Evolutionary conservation across 23 tunicate species (phyloP).

Genomic region (Diplosoma virens): DNA sequence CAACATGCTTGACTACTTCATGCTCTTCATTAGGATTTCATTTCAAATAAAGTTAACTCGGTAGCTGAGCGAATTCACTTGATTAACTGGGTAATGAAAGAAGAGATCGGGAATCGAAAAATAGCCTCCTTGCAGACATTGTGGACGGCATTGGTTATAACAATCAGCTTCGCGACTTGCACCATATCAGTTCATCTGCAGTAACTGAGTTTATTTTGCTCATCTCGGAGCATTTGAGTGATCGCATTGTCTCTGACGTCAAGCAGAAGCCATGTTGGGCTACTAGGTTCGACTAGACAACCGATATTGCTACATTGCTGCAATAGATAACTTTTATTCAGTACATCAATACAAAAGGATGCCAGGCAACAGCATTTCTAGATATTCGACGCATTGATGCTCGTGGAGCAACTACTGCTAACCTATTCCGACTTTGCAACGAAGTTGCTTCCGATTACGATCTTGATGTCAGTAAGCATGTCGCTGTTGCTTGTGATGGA

Average conservation of each 20-base stretch:
- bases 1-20: not conserved
- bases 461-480: slow-evolving; percentile 16
- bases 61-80: not conserved
- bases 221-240: slow-evolving; percentile 19
- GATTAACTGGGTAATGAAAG: slow-evolving; percentile 2
- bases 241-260: slow-evolving; percentile 26
- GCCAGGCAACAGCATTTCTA: slow-evolving; percentile 10
- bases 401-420: slow-evolving; percentile 18
- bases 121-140: not conserved
- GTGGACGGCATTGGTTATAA: slow-evolving; percentile 13
- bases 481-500: slow-evolving; percentile 4
- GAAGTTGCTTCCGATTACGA: slow-evolving; percentile 15
- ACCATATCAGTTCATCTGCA: slow-evolving; percentile 12
- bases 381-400: slow-evolving; percentile 14
- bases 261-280: slow-evolving; percentile 19
- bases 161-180: slow-evolving; percentile 21
- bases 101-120: not conserved
- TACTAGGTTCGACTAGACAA: slow-evolving; percentile 1
- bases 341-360: slow-evolving; percentile 23
- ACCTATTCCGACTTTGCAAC: slow-evolving; percentile 12
- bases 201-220: slow-evolving; percentile 21
- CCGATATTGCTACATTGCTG: slow-evolving; percentile 15
- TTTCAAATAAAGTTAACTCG: slow-evolving; percentile 1
- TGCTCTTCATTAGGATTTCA: not conserved
- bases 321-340: slow-evolving; percentile 15